Evolutionary conservation across 2,888 invertebrate genomes (phyloP).

Genomic region (Aphodius sticticus): DNA sequence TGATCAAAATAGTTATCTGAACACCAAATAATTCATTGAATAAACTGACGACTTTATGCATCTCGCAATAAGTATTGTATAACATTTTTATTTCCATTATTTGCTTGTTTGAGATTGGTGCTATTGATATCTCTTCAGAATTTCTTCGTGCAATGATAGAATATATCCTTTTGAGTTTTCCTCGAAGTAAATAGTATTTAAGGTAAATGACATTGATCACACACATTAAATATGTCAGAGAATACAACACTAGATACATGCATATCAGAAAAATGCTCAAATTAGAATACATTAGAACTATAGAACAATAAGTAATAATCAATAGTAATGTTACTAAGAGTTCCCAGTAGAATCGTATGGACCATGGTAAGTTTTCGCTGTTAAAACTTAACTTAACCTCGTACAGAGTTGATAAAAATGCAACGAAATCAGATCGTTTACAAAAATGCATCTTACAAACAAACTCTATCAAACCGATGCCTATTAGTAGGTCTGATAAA

Average conservation of each 20-base stretch:
- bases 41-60: background rate
- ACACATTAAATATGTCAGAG: background rate
- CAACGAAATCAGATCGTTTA: background rate
- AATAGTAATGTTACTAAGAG: background rate
- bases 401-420: background rate
- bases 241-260: background rate
- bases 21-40: background rate
- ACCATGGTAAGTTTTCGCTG: background rate
- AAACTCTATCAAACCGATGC: background rate
- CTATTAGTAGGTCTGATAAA: background rate
- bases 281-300: background rate
- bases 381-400: background rate
- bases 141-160: background rate
- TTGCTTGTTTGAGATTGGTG: background rate
- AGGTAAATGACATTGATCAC: background rate
- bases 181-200: background rate
- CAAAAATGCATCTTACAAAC: background rate
- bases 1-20: background rate
- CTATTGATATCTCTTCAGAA: background rate
- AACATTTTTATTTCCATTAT: background rate
- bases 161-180: background rate
- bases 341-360: background rate
- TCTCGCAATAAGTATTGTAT: background rate
- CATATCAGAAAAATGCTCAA: background rate
- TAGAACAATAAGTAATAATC: background rate